Percentiles rank a stretch among this genome's conserved stretches.
Conservation (phyloP, 2,797 vertebrate species). For the Bovichtus variegatus region DNA sequence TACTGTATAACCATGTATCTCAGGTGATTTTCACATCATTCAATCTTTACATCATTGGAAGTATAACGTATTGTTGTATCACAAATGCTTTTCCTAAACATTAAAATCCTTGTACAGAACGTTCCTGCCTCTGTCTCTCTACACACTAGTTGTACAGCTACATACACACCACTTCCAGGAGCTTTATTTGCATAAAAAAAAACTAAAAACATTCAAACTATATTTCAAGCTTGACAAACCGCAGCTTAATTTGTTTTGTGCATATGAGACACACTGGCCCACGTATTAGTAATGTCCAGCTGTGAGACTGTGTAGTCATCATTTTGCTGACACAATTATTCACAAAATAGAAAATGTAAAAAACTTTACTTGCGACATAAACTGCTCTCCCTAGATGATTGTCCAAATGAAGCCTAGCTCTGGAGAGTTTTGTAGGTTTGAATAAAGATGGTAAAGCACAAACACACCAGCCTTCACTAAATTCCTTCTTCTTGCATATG, state of each 20-base stretch:
- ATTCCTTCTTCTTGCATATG: neutral
- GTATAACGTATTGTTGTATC: slow-evolving; percentile 27
- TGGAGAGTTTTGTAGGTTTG: slow-evolving; percentile 31
- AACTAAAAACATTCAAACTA: neutral
- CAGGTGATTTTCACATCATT: slow-evolving; percentile 13
- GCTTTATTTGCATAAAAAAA: slow-evolving; percentile 21
- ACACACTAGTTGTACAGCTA: neutral
- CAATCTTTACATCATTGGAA: neutral
- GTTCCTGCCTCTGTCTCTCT: neutral
- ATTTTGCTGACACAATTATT: neutral
- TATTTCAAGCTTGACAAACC: neutral
- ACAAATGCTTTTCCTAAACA: neutral
- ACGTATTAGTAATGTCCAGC: neutral
- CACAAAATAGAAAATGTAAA: neutral
- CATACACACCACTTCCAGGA: neutral
- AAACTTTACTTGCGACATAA: slow-evolving; percentile 10
- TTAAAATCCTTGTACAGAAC: neutral
- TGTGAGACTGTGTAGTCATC: neutral
- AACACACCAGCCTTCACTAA: neutral
- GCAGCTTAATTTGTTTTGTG: neutral
- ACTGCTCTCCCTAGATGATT: slow-evolving; percentile 29
- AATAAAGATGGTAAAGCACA: slow-evolving; percentile 4
- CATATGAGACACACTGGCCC: neutral
- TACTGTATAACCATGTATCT: slow-evolving; percentile 20
- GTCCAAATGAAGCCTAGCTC: slow-evolving; percentile 13